Evolutionary conservation across 30 jellyfish, hydroid and myxozoan genomes (phyloP).

Genomic region (Aurelia aurita): DNA sequence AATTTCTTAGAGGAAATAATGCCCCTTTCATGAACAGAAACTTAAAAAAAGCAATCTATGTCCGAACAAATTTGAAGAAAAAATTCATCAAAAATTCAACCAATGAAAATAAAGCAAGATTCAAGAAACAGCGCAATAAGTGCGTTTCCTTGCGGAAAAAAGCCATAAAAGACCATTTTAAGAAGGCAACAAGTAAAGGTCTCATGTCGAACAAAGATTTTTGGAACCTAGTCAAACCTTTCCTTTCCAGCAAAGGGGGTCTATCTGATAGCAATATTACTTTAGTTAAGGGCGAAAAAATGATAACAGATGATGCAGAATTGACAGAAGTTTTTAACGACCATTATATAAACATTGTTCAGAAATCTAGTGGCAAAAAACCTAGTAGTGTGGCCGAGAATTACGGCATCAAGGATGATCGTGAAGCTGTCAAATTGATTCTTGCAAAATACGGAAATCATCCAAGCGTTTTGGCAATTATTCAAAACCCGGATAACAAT

Average conservation of each 20-base stretch:
- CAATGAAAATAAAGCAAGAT: constrained; percentile 11
- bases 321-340: constrained; percentile 32
- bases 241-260: constrained; percentile 13
- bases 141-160: constrained; percentile 12
- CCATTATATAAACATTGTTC: constrained; percentile 28
- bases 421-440: neutral
- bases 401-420: neutral
- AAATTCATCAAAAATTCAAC: constrained; percentile 25
- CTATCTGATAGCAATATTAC: constrained; percentile 36
- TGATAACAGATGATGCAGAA: constrained; percentile 16
- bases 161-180: constrained; percentile 7
- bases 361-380: constrained; percentile 25
- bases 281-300: constrained; percentile 5
- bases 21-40: constrained; percentile 52
- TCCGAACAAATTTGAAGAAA: constrained; percentile 11
- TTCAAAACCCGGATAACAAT: no score
- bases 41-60: constrained; percentile 23
- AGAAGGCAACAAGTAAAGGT: constrained; percentile 5
- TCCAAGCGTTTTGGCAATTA: neutral
- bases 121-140: neutral
- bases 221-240: constrained; percentile 20
- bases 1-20: constrained; percentile 8
- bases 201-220: neutral
- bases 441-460: neutral
- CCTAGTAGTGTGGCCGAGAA: constrained; percentile 26